A percentile compares a stretch with the other conserved stretches of the same genome.
These are phyloP conservation scores for Eretmocerus hayati DNA, from an alignment of 2,888 invertebrate genomes.

Conservation along the genomic window DNA sequence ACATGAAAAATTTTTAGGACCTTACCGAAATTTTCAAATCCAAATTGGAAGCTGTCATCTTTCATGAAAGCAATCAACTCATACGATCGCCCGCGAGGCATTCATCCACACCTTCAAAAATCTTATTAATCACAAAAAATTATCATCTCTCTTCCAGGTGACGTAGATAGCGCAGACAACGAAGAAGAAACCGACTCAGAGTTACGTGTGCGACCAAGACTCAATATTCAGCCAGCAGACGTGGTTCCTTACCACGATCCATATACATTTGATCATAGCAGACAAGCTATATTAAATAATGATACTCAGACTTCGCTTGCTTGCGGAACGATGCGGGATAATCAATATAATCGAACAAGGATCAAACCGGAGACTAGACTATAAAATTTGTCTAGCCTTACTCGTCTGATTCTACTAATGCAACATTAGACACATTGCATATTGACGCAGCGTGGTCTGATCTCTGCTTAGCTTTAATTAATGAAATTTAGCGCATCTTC, in stretches of 20 bases:
- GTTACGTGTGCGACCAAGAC: constrained; percentile 32
- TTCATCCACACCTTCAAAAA: background rate
- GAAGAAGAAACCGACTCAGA: constrained; percentile 51
- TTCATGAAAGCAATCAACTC: no score
- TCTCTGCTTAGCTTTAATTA: background rate
- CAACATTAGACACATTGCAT: background rate
- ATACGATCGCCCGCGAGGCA: no score
- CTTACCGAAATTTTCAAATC: background rate
- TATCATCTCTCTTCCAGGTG: constrained; percentile 54
- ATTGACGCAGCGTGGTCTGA: constrained; percentile 3
- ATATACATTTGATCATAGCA: constrained; percentile 29
- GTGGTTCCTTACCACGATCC: constrained; percentile 26
- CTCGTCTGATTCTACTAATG: background rate
- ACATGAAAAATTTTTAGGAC: no score
- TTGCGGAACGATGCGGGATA: constrained; percentile 34
- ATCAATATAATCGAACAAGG: constrained; percentile 39
- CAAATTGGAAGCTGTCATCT: no score
- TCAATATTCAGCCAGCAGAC: no score
- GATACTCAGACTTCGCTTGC: constrained; percentile 20
- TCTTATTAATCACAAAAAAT: background rate
- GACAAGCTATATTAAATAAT: background rate
- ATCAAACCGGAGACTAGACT: constrained; percentile 43
- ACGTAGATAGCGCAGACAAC: constrained; percentile 76
- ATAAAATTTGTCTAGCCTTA: constrained; percentile 19
- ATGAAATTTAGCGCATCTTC: no score